Percentiles rank a stretch among this genome's conserved stretches.
Evolutionary conservation across 2,113 vertebrate species (phyloP).

Genomic region (Tympanuchus pallidicinctus): DNA sequence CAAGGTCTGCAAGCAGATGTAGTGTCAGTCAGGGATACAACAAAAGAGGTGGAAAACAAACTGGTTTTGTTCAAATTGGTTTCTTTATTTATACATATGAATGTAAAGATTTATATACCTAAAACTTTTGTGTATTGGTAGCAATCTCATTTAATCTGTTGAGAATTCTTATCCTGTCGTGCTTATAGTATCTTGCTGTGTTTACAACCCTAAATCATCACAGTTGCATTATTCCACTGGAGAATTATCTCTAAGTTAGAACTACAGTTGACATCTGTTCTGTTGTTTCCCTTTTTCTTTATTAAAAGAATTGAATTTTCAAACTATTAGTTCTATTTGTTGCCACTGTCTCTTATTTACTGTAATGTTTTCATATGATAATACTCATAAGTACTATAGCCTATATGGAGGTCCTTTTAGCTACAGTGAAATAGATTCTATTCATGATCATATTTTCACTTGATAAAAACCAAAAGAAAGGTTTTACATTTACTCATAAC

Average conservation of each 20-base stretch:
- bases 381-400: not conserved
- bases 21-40: not conserved
- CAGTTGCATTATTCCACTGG: not conserved
- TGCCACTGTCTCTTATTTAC: not conserved
- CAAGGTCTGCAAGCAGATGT: not conserved
- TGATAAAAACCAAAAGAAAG: not conserved
- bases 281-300: not conserved
- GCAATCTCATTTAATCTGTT: not conserved
- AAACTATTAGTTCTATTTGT: not conserved
- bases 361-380: not conserved
- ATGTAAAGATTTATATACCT: not conserved
- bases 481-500: not conserved
- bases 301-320: not conserved
- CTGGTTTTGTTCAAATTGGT: not conserved
- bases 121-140: not conserved
- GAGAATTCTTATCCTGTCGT: not conserved
- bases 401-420: not conserved
- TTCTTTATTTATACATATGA: not conserved
- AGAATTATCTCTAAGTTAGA: not conserved
- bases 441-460: not conserved
- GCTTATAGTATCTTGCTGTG: not conserved
- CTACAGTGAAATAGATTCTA: not conserved
- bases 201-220: not conserved
- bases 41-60: not conserved
- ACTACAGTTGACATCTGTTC: not conserved